These are phyloP conservation scores for Blastomussa wellsi DNA, from an alignment of 92 coral and sea anemone genomes.

Conservation along the genomic window DNA sequence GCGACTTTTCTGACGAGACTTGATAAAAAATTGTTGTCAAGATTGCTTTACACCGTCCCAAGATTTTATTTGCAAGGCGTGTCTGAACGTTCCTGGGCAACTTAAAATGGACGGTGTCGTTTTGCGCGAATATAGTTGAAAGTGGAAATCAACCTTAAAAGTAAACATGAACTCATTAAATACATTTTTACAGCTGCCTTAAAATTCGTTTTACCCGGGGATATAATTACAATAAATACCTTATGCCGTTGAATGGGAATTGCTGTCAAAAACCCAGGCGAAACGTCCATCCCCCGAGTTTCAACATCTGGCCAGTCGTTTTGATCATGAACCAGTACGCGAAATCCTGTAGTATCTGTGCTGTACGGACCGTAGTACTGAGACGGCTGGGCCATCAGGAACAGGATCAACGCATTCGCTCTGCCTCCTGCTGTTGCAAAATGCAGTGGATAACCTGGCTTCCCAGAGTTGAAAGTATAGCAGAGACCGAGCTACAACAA, in stretches of 20 bases:
- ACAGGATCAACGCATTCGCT: background rate
- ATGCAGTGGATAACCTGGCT: slow-evolving; percentile 7
- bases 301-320: slow-evolving; percentile 18
- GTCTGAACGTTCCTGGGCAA: background rate
- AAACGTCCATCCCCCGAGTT: slow-evolving; percentile 8
- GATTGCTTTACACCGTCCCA: background rate
- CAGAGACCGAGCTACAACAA: slow-evolving; percentile 7
- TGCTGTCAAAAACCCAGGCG: slow-evolving; percentile 7
- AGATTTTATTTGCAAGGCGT: background rate
- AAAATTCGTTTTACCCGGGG: background rate
- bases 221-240: background rate
- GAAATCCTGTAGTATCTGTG: slow-evolving; percentile 12
- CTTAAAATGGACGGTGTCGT: background rate
- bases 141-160: background rate
- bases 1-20: background rate
- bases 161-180: background rate
- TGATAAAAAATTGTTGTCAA: background rate
- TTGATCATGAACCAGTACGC: slow-evolving; percentile 26
- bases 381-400: background rate
- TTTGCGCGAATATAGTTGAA: no score
- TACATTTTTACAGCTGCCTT: background rate
- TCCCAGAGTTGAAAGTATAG: slow-evolving; percentile 27
- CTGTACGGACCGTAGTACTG: slow-evolving; percentile 24
- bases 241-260: background rate
- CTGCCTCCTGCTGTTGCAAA: background rate